Conservation (phyloP, 2,113 vertebrate species). For the Sula dactylatra region DNA sequence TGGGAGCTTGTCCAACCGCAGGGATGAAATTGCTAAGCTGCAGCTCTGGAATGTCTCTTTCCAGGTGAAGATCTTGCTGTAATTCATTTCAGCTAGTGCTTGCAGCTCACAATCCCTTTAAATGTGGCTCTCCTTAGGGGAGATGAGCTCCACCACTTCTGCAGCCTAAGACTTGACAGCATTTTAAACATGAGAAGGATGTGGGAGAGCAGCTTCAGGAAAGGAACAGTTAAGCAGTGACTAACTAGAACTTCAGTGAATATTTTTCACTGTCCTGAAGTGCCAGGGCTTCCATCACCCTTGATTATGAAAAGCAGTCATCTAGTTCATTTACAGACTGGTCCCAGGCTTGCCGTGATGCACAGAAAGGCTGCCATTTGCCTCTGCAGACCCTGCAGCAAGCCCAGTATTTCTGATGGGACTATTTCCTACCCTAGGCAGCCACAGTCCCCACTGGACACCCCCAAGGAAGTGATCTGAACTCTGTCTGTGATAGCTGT, state of each 20-base stretch:
- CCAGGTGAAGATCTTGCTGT: background rate
- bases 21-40: background rate
- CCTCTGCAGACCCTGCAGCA: background rate
- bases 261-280: background rate
- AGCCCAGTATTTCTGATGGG: background rate
- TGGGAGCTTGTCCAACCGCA: rapidly evolving
- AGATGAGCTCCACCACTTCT: background rate
- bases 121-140: background rate
- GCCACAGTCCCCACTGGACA: background rate
- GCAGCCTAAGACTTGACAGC: background rate
- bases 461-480: background rate
- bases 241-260: background rate
- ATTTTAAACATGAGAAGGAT: background rate
- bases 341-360: background rate
- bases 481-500: rapidly evolving
- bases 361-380: background rate
- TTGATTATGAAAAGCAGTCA: background rate
- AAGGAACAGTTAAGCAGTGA: background rate
- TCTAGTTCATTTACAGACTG: background rate
- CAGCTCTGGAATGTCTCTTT: background rate
- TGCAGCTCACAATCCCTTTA: background rate
- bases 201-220: background rate
- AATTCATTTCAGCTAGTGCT: background rate
- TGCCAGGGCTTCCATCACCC: background rate
- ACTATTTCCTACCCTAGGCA: background rate